Conservation (phyloP, 2,113 vertebrate genomes). For the Reinhardtius hippoglossoides region DNA sequence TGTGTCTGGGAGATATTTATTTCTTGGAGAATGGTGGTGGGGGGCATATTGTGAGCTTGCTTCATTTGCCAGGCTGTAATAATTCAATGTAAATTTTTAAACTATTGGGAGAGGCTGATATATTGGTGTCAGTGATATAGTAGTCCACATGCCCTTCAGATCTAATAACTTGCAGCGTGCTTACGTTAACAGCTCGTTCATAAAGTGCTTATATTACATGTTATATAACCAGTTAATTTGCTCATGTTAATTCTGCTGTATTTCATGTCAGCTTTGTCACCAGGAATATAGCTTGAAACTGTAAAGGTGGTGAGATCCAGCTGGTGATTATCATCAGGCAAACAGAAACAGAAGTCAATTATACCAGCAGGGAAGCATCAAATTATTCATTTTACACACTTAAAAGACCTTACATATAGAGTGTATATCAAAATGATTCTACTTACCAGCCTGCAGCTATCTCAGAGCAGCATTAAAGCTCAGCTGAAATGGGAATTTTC, state of each 20-base stretch:
- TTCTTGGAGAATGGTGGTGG: constrained; percentile 32
- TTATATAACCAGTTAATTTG: constrained; percentile 65
- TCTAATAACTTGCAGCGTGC: constrained; percentile 49
- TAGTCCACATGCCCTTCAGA: constrained; percentile 55
- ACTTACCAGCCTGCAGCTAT: neutral
- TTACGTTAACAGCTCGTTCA: constrained; percentile 51
- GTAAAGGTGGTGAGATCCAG: constrained; percentile 29
- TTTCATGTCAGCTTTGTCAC: constrained; percentile 48
- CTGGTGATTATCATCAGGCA: constrained; percentile 22
- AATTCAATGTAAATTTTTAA: constrained; percentile 55
- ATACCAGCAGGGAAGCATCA: neutral
- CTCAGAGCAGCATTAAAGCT: neutral
- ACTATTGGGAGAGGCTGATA: constrained; percentile 53
- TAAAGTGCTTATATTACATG: constrained; percentile 58
- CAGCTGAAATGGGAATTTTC: neutral
- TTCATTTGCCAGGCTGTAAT: constrained; percentile 63
- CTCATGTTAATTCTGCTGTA: constrained; percentile 43
- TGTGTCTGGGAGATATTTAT: constrained; percentile 68
- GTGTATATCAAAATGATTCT: neutral
- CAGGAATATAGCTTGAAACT: constrained; percentile 28
- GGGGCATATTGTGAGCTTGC: constrained; percentile 43
- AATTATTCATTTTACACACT: neutral
- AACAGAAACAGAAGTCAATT: constrained; percentile 27
- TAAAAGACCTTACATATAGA: neutral
- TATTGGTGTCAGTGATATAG: constrained; percentile 46